Percentiles rank a stretch among this genome's conserved stretches.
Conservation (phyloP, 1,140 invertebrate species). For the Mylabris phalerata region DNA sequence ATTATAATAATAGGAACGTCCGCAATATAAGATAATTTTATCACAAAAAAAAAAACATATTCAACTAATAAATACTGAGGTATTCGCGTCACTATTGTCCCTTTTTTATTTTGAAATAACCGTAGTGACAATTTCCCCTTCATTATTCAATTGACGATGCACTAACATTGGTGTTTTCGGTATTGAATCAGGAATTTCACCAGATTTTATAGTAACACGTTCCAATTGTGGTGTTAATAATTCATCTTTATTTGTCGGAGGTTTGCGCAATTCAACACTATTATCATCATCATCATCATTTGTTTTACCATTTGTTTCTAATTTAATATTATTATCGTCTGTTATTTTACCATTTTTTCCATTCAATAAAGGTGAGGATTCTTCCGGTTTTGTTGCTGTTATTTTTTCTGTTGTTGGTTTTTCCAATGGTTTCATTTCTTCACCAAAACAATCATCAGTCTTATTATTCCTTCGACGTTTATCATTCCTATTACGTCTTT, state of each 20-base stretch:
- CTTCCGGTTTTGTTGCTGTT: conserved; percentile 21
- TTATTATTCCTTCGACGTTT: conserved; percentile 22
- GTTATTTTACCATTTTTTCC: conserved; percentile 33
- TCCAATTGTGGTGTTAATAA: conserved; percentile 49
- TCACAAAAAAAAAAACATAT: conserved; percentile 25
- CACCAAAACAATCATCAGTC: conserved; percentile 16
- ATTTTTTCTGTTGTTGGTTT: conserved; percentile 39
- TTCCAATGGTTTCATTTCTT: conserved; percentile 41
- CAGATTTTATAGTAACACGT: conserved; percentile 56
- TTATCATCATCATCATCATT: conserved; percentile 24
- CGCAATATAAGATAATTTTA: conserved; percentile 31
- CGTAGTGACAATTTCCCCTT: conserved; percentile 34
- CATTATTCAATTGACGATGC: conserved; percentile 31
- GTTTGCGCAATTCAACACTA: conserved; percentile 28
- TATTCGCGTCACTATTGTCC: conserved; percentile 15
- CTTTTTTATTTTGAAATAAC: conserved; percentile 10
- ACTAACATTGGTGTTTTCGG: conserved; percentile 59
- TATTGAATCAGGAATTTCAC: conserved; percentile 50
- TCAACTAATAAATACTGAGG: conserved; percentile 30
- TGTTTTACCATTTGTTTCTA: conserved; percentile 31
- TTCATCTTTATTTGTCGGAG: conserved; percentile 37
- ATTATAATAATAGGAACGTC: conserved; percentile 22
- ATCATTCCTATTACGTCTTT: conserved; percentile 9
- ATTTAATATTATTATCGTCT: conserved; percentile 19
- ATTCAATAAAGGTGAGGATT: conserved; percentile 33